These are phyloP conservation scores for Nasonovia ribisnigri DNA, from an alignment of 2,888 invertebrate species.

Conservation along the genomic window DNA sequence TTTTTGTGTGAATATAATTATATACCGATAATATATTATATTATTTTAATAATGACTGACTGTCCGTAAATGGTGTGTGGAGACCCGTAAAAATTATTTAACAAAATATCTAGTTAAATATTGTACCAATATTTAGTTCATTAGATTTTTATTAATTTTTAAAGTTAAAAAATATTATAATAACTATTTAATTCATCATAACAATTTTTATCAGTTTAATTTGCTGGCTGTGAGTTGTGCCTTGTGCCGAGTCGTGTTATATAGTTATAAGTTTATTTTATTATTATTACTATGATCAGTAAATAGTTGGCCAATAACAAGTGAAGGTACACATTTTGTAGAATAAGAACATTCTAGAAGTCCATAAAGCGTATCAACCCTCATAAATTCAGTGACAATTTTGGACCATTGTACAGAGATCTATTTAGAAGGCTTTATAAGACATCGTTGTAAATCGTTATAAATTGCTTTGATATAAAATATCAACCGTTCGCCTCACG, in stretches of 20 bases:
- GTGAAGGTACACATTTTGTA: conserved; percentile 13
- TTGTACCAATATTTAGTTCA: not conserved
- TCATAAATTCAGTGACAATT: conserved; percentile 28
- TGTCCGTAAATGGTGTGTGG: not conserved
- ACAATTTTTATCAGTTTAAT: not conserved
- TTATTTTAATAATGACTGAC: too few relatives aligned
- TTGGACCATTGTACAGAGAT: not conserved
- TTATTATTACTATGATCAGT: not conserved
- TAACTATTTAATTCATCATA: not conserved
- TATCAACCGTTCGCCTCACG: conserved; percentile 19
- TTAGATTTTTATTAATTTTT: not conserved
- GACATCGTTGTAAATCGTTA: conserved; percentile 32
- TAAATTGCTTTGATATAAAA: conserved; percentile 25
- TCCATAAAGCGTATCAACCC: conserved; percentile 21
- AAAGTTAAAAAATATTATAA: not conserved
- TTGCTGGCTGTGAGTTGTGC: not conserved
- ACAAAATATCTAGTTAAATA: not conserved
- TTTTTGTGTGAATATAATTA: too few relatives aligned
- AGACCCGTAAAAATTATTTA: not conserved
- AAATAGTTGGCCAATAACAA: not conserved
- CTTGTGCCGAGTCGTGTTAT: not conserved
- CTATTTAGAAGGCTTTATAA: conserved; percentile 19
- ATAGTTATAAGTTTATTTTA: not conserved
- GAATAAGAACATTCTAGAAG: conserved; percentile 10
- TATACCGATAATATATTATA: too few relatives aligned